A percentile compares a stretch with the other conserved stretches of the same genome.
These are phyloP conservation scores for Scaptomyza graminum DNA, from an alignment of 1,140 invertebrate genomes.

Conservation along the genomic window DNA sequence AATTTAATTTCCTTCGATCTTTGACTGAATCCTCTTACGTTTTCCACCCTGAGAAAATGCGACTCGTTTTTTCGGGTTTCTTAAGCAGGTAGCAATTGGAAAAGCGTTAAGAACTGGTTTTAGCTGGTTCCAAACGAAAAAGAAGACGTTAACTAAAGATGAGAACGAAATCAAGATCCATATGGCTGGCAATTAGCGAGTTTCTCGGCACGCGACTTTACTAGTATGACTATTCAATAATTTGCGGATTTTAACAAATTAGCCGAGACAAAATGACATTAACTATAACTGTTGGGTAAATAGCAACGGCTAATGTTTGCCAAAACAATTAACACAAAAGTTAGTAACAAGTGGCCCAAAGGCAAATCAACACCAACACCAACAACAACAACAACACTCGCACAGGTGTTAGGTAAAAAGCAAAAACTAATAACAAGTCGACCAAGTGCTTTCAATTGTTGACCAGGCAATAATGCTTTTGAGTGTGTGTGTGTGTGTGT, in stretches of 20 bases:
- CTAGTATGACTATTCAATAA: slow-evolving; percentile 24
- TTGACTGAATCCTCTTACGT: slow-evolving; percentile 10
- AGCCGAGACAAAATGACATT: neutral
- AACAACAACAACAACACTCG: slow-evolving; percentile 24
- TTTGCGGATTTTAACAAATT: slow-evolving; percentile 33
- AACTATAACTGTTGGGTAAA: slow-evolving; percentile 11
- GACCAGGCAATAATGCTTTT: too few relatives aligned
- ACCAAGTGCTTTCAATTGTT: neutral
- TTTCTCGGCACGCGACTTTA: slow-evolving; percentile 37
- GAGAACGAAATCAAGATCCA: neutral
- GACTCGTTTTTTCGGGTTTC: slow-evolving; percentile 2
- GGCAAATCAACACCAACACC: too few relatives aligned
- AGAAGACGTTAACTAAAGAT: neutral
- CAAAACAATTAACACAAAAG: slow-evolving; percentile 28
- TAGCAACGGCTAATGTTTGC: slow-evolving; percentile 16
- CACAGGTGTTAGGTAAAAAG: neutral
- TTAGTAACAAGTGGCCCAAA: slow-evolving; percentile 11
- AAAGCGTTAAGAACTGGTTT: slow-evolving; percentile 13
- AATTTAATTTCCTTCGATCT: slow-evolving; percentile 19
- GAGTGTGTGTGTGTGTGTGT: neutral
- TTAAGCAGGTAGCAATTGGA: slow-evolving; percentile 20
- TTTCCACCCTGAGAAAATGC: slow-evolving; percentile 7
- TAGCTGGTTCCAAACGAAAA: neutral
- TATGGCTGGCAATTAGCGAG: slow-evolving; percentile 26
- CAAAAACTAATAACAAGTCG: neutral